These are phyloP conservation scores for Orycteropus afer DNA, from an alignment of 2,113 vertebrate genomes.

Conservation along the genomic window DNA sequence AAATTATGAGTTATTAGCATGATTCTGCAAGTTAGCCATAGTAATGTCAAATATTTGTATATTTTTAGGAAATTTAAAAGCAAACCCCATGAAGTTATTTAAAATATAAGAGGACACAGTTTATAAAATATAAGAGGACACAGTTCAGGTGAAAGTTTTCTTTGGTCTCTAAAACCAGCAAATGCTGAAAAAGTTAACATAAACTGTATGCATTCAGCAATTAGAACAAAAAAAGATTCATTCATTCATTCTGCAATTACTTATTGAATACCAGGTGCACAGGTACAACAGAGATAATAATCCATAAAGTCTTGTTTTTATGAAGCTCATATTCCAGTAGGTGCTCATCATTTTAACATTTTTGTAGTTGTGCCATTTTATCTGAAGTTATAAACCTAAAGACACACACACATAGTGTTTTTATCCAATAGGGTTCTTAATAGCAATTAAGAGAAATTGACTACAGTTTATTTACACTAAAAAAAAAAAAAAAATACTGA, in stretches of 20 bases:
- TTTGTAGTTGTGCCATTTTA: constrained; percentile 13
- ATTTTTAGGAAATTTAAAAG: neutral
- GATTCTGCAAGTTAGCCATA: neutral
- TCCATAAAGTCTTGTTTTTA: neutral
- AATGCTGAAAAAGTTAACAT: neutral
- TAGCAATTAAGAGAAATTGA: neutral
- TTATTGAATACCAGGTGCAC: neutral
- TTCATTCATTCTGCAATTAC: neutral
- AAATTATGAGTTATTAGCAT: neutral
- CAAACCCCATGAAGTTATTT: neutral
- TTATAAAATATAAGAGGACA: constrained; percentile 1
- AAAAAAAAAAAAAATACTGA: neutral
- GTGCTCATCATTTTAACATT: neutral
- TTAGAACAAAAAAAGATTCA: neutral
- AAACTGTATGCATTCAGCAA: neutral
- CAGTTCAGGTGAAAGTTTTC: neutral
- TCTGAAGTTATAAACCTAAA: neutral
- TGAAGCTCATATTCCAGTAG: neutral
- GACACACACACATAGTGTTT: neutral
- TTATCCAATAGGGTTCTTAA: neutral
- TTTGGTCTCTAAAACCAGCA: neutral
- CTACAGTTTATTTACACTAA: neutral
- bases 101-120: neutral
- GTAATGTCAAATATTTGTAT: neutral
- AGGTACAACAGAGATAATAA: neutral